These are phyloP conservation scores for Rhabdornis inornatus DNA, from an alignment of 2,113 vertebrate genomes.

Conservation along the genomic window DNA sequence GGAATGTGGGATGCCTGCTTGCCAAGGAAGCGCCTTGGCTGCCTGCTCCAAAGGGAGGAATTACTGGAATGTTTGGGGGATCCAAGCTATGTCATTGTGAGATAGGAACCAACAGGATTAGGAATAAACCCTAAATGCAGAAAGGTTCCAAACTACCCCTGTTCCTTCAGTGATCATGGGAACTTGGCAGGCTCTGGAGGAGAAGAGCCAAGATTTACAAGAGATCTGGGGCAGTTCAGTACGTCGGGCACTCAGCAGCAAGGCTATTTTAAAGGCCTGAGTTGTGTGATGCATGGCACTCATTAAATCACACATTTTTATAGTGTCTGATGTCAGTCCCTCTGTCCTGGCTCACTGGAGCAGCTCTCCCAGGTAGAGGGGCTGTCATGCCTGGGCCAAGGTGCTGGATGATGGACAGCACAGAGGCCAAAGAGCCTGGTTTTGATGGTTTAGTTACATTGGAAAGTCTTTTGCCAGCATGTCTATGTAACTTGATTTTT, in stretches of 20 bases:
- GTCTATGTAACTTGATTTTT: background rate
- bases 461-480: background rate
- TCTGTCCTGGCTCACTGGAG: background rate
- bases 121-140: conserved; percentile 12
- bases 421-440: background rate
- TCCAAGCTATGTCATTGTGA: conserved; percentile 36
- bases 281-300: background rate
- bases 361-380: background rate
- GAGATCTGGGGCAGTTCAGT: background rate
- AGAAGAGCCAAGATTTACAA: background rate
- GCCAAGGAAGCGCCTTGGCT: conserved; percentile 9
- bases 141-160: background rate
- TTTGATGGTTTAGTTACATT: background rate
- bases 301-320: background rate
- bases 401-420: background rate
- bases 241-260: background rate
- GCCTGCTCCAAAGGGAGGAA: conserved; percentile 40
- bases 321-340: background rate
- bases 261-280: background rate
- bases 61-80: conserved; percentile 57
- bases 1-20: conserved; percentile 41
- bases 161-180: background rate
- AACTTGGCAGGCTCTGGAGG: conserved; percentile 4
- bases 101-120: conserved; percentile 43
- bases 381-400: background rate